phyloP scores from a whole-genome alignment of 2,888 invertebrate genomes.

The Antheraea assamensis region DNA sequence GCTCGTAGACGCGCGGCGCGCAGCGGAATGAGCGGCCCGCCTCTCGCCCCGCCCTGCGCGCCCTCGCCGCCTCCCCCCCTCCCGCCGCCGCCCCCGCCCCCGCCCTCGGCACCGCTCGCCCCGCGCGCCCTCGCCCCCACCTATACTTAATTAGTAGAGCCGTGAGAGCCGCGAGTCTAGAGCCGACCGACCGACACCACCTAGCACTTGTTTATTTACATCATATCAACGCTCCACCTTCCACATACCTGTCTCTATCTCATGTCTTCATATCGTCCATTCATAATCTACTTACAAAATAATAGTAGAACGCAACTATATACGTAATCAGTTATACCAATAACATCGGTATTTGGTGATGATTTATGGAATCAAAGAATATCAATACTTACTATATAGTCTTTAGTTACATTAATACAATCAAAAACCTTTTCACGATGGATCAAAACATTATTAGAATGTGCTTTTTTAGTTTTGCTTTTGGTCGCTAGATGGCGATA shows the following conservation, averaged over 20 bases:
- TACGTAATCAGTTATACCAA: not conserved
- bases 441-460: not conserved
- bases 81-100: slow-evolving; percentile 41
- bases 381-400: not conserved
- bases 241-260: slow-evolving; percentile 70
- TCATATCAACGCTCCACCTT: slow-evolving; percentile 63
- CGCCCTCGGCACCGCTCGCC: too few relatives aligned
- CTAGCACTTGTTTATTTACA: slow-evolving; percentile 58
- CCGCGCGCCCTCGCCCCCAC: slow-evolving; percentile 47
- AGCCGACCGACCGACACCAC: slow-evolving; percentile 28
- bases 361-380: not conserved
- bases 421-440: not conserved
- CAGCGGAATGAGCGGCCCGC: slow-evolving; percentile 74
- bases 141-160: slow-evolving; percentile 75
- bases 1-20: slow-evolving; percentile 72
- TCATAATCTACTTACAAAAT: not conserved
- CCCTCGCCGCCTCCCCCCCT: slow-evolving; percentile 44
- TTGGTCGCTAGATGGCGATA: slow-evolving; percentile 70
- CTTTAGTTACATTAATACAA: not conserved
- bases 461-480: slow-evolving; percentile 36
- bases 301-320: not conserved
- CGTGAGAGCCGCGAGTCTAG: too few relatives aligned
- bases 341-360: not conserved
- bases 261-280: slow-evolving; percentile 26
- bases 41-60: slow-evolving; percentile 55